A percentile compares a stretch with the other conserved stretches of the same genome.
Conservation (phyloP, 2,797 vertebrate species). For the Mormyrops attenuatus region DNA sequence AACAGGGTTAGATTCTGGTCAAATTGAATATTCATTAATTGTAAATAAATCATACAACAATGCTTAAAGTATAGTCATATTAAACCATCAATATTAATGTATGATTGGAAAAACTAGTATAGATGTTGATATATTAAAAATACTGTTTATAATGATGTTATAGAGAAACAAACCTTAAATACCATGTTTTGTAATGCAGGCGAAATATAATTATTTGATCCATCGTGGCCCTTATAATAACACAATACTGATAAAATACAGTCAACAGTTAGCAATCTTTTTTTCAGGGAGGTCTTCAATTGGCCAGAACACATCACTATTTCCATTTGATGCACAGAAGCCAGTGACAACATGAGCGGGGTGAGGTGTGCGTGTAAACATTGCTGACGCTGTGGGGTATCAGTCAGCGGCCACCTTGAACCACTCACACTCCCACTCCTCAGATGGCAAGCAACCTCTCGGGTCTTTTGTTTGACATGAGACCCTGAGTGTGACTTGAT, state of each 20-base stretch:
- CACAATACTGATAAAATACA: not conserved
- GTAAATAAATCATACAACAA: not conserved
- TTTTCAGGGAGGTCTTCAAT: not conserved
- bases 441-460: constrained; percentile 1
- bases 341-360: not conserved
- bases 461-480: not conserved
- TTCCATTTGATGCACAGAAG: not conserved
- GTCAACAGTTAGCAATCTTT: not conserved
- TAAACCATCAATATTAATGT: not conserved
- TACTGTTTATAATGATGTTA: not conserved
- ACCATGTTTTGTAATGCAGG: not conserved
- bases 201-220: not conserved
- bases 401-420: not conserved
- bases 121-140: not conserved
- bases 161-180: not conserved
- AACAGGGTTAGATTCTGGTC: not conserved
- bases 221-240: not conserved
- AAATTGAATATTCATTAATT: not conserved
- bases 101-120: not conserved
- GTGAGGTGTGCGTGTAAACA: not conserved
- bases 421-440: not conserved
- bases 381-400: not conserved
- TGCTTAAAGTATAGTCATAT: not conserved
- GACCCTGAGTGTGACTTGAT: not conserved
- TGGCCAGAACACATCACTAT: not conserved